Conservation (phyloP, 2,888 invertebrate genomes). For the Autographa gamma region DNA sequence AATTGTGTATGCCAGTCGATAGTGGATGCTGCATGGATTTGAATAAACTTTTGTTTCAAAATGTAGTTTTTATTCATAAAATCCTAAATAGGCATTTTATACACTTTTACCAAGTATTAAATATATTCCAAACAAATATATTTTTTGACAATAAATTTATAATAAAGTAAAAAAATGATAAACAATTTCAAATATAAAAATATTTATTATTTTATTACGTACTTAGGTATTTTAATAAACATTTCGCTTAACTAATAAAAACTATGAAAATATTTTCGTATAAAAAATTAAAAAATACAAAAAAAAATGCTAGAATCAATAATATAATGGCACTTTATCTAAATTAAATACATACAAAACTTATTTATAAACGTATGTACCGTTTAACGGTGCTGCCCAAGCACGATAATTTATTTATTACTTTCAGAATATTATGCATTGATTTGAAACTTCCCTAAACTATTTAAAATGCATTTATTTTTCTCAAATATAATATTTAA, state of each 20-base stretch:
- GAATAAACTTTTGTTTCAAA: conserved; percentile 75
- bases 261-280: too few species aligned
- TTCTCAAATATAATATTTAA: background rate
- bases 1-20: conserved; percentile 70
- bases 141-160: too few species aligned
- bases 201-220: too few species aligned
- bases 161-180: too few species aligned
- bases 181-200: too few species aligned
- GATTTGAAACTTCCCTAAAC: background rate
- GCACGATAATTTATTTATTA: conserved; percentile 3
- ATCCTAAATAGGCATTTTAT: background rate
- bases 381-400: conserved; percentile 41
- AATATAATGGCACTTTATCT: background rate
- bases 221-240: too few species aligned
- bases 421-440: background rate
- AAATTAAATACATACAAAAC: background rate
- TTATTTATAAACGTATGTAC: conserved; percentile 6
- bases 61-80: conserved; percentile 51
- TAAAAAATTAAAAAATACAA: too few species aligned
- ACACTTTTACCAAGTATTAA: too few species aligned
- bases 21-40: conserved; percentile 77
- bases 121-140: too few species aligned
- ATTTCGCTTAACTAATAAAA: too few species aligned
- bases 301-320: background rate
- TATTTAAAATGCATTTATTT: background rate